Base-by-base conservation (phyloP, 2,888 invertebrate genomes). In the Ecliptopera silaceata region DNA sequence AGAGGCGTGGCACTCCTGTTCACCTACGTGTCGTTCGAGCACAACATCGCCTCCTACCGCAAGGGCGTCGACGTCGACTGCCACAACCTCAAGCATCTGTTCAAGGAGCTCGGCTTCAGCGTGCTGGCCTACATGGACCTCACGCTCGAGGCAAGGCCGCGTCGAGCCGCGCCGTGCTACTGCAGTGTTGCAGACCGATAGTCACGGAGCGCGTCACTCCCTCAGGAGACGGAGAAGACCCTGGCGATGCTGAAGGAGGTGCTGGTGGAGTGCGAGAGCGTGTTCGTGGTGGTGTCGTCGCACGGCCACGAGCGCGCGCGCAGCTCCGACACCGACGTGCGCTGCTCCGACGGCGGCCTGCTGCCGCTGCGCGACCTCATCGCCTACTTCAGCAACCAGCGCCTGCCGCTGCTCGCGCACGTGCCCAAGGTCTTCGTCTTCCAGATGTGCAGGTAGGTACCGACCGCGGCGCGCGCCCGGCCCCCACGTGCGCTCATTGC, bases 391-490 rank as follows among this genome's bases (percentile, higher is more conserved):
- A 92, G 91, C 70, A 92, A 93, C 69, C 68, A 72, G 12, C 85
- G 83, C 50, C 93, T 94, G 74, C 86, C 87, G 0, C 73, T 77
- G 50, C 84, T 95, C 57, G 69, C 77, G 8, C 86, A 91, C 49
- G 93, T 94, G 70, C 95, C 95, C 17, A 95, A 95, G 84, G 93
- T 96, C 52, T 94, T 95, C 72, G 91, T 96, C 56, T 95, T 95
- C 73, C 95, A 95, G 73, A 93, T 93, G 64, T 95, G 95, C 81
- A 92, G 95, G 93, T 88, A n/a, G n/a, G n/a, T n/a, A n/a, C n/a
- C n/a, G n/a, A n/a, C n/a, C n/a, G n/a, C n/a, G n/a, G n/a, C n/a
- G n/a, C n/a, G n/a, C n/a, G n/a, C n/a, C n/a, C n/a, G n/a, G n/a
- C n/a, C n/a, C n/a, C n/a, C n/a, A n/a, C n/a, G n/a, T n/a, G n/a